Percentiles rank a stretch among this genome's conserved stretches.
Evolutionary conservation across 1,140 invertebrate species (phyloP).

Genomic region (Stenopsyche tienmushanensis): DNA sequence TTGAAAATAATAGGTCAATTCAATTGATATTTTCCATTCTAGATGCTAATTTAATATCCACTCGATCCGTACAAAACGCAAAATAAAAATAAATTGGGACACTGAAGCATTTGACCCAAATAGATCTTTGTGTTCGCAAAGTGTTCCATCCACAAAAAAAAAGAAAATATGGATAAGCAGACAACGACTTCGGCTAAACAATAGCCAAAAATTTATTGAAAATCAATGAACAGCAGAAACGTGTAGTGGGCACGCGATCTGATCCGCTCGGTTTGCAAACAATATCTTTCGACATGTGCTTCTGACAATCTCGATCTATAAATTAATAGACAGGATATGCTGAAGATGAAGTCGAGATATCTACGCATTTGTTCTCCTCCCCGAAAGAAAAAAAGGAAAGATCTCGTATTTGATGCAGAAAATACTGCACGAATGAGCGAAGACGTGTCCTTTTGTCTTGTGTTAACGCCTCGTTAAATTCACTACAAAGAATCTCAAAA

Average conservation of each 20-base stretch:
- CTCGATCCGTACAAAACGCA: no score
- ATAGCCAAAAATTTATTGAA: background rate
- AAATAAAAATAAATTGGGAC: no score
- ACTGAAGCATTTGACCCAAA: no score
- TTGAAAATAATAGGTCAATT: no score
- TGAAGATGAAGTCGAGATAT: constrained; percentile 7
- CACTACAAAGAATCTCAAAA: no score
- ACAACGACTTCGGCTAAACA: no score
- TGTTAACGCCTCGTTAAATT: constrained; percentile 20
- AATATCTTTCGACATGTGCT: background rate
- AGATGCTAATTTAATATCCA: no score
- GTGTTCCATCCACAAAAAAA: background rate
- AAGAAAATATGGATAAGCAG: background rate
- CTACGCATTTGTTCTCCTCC: no score
- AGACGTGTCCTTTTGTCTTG: constrained; percentile 5
- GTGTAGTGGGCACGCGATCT: background rate
- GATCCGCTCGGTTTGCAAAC: background rate
- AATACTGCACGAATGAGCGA: constrained; percentile 23
- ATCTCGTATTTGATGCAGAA: constrained; percentile 16
- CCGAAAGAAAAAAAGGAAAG: no score
- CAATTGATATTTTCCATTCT: no score
- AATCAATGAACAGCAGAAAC: background rate
- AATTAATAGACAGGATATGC: constrained; percentile 8
- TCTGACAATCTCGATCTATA: background rate
- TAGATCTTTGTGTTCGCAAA: no score